These are phyloP conservation scores for Eulacestoma nigropectus DNA, from an alignment of 2,113 vertebrate genomes.

Conservation along the genomic window DNA sequence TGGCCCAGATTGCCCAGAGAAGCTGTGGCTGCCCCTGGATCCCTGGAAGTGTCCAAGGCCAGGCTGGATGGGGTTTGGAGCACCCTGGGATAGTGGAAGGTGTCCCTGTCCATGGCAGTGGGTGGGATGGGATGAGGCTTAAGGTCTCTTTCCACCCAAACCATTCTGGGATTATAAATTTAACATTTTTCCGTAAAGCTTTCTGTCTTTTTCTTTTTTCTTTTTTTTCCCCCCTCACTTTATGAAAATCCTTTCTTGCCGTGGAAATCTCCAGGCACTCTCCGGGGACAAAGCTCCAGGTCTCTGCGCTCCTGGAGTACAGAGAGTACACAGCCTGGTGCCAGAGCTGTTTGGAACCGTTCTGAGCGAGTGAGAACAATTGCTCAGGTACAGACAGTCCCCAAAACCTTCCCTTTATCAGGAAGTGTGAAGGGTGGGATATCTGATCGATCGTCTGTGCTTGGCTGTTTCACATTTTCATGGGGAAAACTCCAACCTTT, in stretches of 20 bases:
- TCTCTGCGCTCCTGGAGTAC: background rate
- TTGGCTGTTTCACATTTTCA: background rate
- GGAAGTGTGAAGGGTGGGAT: too few relatives aligned
- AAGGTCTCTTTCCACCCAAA: background rate
- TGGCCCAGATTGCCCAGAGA: background rate
- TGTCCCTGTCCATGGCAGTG: background rate
- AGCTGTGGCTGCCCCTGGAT: background rate
- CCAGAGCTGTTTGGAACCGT: background rate
- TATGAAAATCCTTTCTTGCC: background rate
- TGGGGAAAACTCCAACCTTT: background rate
- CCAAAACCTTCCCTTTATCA: background rate
- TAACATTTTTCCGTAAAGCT: fast-evolving
- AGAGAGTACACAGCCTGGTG: background rate
- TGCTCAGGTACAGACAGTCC: background rate
- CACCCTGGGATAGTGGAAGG: fast-evolving
- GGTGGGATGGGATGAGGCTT: fast-evolving
- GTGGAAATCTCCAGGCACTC: background rate
- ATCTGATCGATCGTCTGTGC: background rate
- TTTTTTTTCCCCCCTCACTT: fast-evolving
- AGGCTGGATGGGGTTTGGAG: fast-evolving
- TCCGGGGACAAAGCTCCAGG: background rate
- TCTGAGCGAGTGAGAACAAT: conserved; percentile 11
- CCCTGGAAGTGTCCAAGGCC: background rate
- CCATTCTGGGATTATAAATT: background rate
- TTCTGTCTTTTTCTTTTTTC: background rate